Evolutionary conservation across 2,888 invertebrate genomes (phyloP), one percentile per base, ranked within the genome.

Genomic region (Julus scanicus): DNA sequence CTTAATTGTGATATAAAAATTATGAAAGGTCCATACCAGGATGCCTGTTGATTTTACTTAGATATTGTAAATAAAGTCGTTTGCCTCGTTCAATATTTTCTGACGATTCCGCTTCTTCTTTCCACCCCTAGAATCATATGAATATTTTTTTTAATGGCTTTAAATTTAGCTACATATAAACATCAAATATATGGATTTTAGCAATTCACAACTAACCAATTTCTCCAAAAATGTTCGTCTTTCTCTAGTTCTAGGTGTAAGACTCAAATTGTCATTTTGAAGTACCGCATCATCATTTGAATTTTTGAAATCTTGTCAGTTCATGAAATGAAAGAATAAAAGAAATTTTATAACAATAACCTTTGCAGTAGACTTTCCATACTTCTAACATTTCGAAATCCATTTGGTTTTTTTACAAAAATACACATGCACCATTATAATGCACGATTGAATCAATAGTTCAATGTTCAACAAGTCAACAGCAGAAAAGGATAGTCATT

Each of bases 221-320:
- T 89, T 90, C 57, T 90, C 89, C 49, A 89, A 88, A 53, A 90
- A 90, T n/a, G 87, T 57, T 40, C 88, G 88, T n/a, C 89, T 89
- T 57, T 89, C 88, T 89, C 88, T 89, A 85, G 37, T 40, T 13
- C 83, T 44, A 13, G 86, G 48, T 37, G 86, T 57, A 20, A 29
- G 29, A 57, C 37, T n/a, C 5, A 15, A 15, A 57, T 17, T 85
- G 85, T n/a, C n/a, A 48, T 44, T 85, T 20, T 15, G 44, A 85
- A 85, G 44, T 44, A 44, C 3, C 15, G 4, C 17, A 20, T 85
- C 85, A 8, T 49, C 85, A 85, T 85, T 85, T n/a, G 85, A 85
- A 20, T 5, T 9, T 71, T 80, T 80, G 11, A 80, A 29, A 80
- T 80, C 80, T 80, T 29, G 1, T 80, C 37, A 80, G 13, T 71